Base-by-base conservation (phyloP, 2,888 invertebrate species). In the Lydus trimaculatus region DNA sequence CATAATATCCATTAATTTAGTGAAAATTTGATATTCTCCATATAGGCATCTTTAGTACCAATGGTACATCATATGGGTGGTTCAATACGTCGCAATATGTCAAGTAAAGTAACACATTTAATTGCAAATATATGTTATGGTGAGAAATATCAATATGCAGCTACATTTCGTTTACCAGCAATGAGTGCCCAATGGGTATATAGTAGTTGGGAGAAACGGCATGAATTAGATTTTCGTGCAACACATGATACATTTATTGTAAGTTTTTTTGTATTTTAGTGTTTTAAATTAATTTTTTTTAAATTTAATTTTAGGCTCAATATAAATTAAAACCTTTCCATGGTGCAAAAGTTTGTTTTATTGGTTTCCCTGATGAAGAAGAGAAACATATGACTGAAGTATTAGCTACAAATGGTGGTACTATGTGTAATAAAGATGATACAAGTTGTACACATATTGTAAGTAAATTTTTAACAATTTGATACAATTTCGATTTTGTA, bases 51-150 rank as follows among this genome's bases (percentile, higher is more conserved):
- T 84, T 88, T 97, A 84, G 94, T 96, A 78, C 93, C 93, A 78
- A 88, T 96, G 84, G 94, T 98, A 78, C 98, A 98, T 88, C 93
- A 94, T 84, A 98, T 98, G 98, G 97, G 97, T 78, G 98, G 98
- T 61, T 96, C 96, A 79, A 94, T 98, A 81, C 90, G 97, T 74
- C 95, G 94, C 86, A 96, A 98, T 82, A 92, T 96, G 90, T 91
- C 91, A 72, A 90, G 91, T 67, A 93, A 93, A 83, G 94, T 96
- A 76, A 98, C 98, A 65, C 98, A 98, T 88, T 89, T 99, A 76
- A 95, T 99, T 77, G 95, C 98, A 73, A 94, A 94, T 80, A 90
- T 91, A 78, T 94, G 94, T 79, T 93, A 93, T 60, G 97, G 97
- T 70, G 94, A 95, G 78, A 98, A 98, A 87, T 98, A 98, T 86